Evolutionary conservation across 2,797 vertebrate species (phyloP).

Genomic region (Channallabes apus): DNA sequence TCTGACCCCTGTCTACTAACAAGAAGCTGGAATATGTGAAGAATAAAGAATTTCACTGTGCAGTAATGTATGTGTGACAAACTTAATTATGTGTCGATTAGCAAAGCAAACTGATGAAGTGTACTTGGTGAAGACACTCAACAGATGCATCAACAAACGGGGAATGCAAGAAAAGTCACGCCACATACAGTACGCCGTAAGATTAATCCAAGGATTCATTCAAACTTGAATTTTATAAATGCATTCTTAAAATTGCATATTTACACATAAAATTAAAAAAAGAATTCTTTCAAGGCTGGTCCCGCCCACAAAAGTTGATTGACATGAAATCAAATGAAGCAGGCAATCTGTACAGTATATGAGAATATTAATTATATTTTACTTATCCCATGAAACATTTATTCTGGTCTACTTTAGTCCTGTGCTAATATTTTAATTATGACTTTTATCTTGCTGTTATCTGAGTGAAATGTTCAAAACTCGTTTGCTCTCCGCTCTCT

Average conservation of each 20-base stretch:
- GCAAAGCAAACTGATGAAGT: too few relatives aligned
- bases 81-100: too few relatives aligned
- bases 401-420: not conserved
- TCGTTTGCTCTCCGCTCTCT: slow-evolving; percentile 61
- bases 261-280: not conserved
- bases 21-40: too few relatives aligned
- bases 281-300: not conserved
- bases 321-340: not conserved
- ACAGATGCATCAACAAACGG: too few relatives aligned
- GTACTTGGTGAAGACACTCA: too few relatives aligned
- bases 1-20: too few relatives aligned
- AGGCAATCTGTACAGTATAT: not conserved
- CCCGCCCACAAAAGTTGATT: not conserved
- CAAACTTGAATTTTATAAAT: not conserved
- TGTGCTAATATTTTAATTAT: not conserved
- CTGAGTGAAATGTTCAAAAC: slow-evolving; percentile 70
- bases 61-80: too few relatives aligned
- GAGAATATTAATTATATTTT: not conserved
- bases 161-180: not conserved
- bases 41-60: too few relatives aligned
- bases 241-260: not conserved
- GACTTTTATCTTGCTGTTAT: not conserved
- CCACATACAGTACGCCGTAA: not conserved
- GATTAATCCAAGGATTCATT: not conserved
- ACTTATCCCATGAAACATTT: not conserved